Evolutionary conservation across 2,888 invertebrate genomes (phyloP).

Genomic region (Gandaritis pyraliata): DNA sequence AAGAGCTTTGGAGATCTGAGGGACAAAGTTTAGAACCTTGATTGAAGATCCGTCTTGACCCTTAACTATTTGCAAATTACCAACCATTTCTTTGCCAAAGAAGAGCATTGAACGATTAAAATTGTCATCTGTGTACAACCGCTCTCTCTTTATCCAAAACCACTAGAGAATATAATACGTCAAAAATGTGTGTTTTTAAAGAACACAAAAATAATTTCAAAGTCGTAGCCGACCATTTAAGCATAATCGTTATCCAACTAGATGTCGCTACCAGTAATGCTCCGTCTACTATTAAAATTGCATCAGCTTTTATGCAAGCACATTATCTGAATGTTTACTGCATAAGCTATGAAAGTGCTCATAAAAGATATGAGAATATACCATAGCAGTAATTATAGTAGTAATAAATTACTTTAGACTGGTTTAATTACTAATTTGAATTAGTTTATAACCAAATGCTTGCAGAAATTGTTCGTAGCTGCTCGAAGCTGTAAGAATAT

Average conservation of each 20-base stretch:
- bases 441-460: not conserved
- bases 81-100: not conserved
- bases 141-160: no score
- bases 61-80: not conserved
- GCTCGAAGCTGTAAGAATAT: no score
- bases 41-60: not conserved
- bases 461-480: no score
- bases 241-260: slow-evolving; percentile 3
- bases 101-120: no score
- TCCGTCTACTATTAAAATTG: slow-evolving; percentile 11
- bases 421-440: no score
- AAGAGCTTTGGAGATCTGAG: not conserved
- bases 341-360: slow-evolving; percentile 14
- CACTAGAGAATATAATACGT: no score
- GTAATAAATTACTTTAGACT: not conserved
- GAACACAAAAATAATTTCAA: no score
- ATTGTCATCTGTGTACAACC: no score
- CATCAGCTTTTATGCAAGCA: slow-evolving; percentile 20
- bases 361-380: slow-evolving; percentile 7
- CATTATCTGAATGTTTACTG: slow-evolving; percentile 14
- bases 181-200: no score
- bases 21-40: not conserved
- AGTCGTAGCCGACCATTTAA: slow-evolving; percentile 6
- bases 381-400: not conserved
- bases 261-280: slow-evolving; percentile 5